Percentiles rank a stretch among this genome's conserved stretches.
These are phyloP conservation scores for Sphecodes monilicornis DNA, from an alignment of 2,888 invertebrate genomes.

Conservation along the genomic window DNA sequence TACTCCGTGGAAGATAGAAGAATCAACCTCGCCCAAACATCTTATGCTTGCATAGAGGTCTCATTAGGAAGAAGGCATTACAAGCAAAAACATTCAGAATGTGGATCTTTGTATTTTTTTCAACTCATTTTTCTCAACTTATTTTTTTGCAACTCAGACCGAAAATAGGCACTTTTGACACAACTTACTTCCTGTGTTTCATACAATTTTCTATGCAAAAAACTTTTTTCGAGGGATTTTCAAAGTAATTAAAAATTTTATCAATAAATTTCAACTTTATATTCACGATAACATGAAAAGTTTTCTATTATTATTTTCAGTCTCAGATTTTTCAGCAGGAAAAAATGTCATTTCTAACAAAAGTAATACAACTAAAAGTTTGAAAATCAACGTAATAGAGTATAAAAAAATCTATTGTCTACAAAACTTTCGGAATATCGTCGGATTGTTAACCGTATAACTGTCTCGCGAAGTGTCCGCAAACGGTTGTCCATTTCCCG, in stretches of 20 bases:
- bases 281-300: background rate
- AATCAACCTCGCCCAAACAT: background rate
- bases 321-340: background rate
- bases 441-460: background rate
- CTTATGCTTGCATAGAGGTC: background rate
- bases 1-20: background rate
- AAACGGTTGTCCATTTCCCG: constrained; percentile 20
- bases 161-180: too few relatives aligned
- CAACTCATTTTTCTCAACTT: too few relatives aligned
- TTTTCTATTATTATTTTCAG: background rate
- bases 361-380: background rate
- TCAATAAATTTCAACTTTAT: too few relatives aligned
- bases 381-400: background rate
- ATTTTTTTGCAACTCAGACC: too few relatives aligned
- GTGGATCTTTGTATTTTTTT: too few relatives aligned
- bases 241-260: too few relatives aligned
- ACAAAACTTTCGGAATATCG: constrained; percentile 21
- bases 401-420: background rate
- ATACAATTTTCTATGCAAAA: too few relatives aligned
- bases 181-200: too few relatives aligned
- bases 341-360: background rate
- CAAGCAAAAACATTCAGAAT: too few relatives aligned
- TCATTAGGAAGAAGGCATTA: too few relatives aligned
- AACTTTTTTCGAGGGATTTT: too few relatives aligned
- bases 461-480: background rate